These are phyloP conservation scores for Drosophila pectinifera DNA, from an alignment of 1,140 invertebrate genomes.

Conservation along the genomic window DNA sequence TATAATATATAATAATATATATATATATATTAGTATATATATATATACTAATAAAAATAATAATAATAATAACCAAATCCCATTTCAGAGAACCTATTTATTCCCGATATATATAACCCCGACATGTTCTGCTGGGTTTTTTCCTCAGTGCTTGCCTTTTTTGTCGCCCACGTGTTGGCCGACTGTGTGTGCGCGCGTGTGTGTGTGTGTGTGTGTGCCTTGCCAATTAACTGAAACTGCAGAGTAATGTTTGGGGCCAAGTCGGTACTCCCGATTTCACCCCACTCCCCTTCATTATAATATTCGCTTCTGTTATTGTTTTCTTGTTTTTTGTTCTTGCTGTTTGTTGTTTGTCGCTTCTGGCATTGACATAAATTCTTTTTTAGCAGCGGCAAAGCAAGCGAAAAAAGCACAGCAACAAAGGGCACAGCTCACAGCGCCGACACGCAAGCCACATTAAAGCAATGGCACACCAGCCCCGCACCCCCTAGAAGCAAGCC, in stretches of 20 bases:
- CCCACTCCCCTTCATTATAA: conserved; percentile 30
- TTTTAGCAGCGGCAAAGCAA: conserved; percentile 50
- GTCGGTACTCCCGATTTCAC: conserved; percentile 34
- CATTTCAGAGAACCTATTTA: too few species aligned
- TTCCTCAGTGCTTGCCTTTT: conserved; percentile 23
- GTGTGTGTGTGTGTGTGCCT: conserved; percentile 41
- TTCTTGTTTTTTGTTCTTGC: conserved; percentile 33
- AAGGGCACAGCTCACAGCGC: conserved; percentile 51
- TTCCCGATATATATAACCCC: too few species aligned
- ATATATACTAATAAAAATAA: too few species aligned
- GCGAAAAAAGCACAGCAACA: conserved; percentile 41
- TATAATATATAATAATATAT: too few species aligned
- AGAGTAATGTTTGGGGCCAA: conserved; percentile 71
- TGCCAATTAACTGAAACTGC: conserved; percentile 82
- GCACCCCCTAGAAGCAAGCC: neutral
- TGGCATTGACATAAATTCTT: conserved; percentile 80
- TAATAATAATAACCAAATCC: too few species aligned
- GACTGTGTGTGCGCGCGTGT: conserved; percentile 4
- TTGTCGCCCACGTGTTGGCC: conserved; percentile 54
- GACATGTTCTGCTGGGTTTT: too few species aligned
- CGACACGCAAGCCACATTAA: conserved; percentile 77
- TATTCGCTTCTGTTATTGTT: conserved; percentile 56
- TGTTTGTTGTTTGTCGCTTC: conserved; percentile 57
- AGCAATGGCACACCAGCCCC: conserved; percentile 61
- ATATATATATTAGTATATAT: too few species aligned